Base-by-base conservation (phyloP, 1,140 invertebrate genomes). In the Dendroctonus valens region DNA sequence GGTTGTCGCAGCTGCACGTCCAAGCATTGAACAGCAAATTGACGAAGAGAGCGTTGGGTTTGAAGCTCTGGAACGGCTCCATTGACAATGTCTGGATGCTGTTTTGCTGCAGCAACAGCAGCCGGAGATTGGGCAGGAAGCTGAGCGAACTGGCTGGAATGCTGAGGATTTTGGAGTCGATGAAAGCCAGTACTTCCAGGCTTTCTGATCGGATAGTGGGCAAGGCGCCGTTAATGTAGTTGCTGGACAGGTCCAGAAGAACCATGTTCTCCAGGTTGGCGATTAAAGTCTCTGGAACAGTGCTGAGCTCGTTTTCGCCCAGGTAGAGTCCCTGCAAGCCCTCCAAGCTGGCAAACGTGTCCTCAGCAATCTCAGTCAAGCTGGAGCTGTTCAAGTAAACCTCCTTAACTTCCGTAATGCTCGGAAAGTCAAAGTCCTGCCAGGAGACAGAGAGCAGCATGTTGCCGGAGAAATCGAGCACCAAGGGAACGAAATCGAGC, bases 401-500 rank as follows among this genome's bases (percentile, higher is more conserved):
- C 51, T 72, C 71, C 50, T 68, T 71, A 5, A 77, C 71, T 9
- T 70, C 58, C 3, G 69, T 65, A 15, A 58, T 71, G 42, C 70
- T 69, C 5, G 68, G 67, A 50, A 75, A 77, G 38, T 60, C 70
- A 38, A 77, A 72, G 60, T 70, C 63, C 26, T 70, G 53, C 7
- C 40, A 38, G n/a, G 60, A 61, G 12, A 76, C 55, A 9, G 63
- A 64, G 11, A 52, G 8, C 39, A 69, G 38, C 12, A 70, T 63
- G 52, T 76, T 77, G 9, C 71, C 68, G 14, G 75, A 77, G 9
- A 77, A 63, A 61, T 77, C 75, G 2, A 77, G 69, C 7, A 73
- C 68, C 9, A 63, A 40, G 0, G 75, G 74, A 12, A 57, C 60
- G n/a, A 68, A 70, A 7, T 63, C 59, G 9, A 77, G 38, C 7